Conservation (phyloP, 1,140 invertebrate genomes). For the Drosophila pseudoananassae region DNA sequence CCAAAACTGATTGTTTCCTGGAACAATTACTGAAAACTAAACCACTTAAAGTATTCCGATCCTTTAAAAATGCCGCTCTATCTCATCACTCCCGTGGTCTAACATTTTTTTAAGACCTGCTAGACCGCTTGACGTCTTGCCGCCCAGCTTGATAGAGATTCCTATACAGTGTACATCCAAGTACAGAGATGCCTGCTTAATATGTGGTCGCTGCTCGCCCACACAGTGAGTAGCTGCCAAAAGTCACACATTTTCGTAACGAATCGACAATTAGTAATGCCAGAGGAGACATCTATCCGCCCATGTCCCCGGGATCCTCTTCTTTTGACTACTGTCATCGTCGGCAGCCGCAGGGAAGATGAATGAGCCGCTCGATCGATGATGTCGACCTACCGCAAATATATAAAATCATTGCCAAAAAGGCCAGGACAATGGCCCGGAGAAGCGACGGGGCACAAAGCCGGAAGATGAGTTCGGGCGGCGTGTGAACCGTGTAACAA, state of each 20-base stretch:
- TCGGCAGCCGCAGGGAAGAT: conserved; percentile 54
- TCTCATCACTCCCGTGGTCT: neutral
- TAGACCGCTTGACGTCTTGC: conserved; percentile 40
- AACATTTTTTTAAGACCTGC: neutral
- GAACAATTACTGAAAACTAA: neutral
- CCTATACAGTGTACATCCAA: conserved; percentile 14
- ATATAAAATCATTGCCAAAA: conserved; percentile 59
- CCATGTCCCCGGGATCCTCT: conserved; percentile 11
- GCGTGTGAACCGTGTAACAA: conserved; percentile 83
- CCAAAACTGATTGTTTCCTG: conserved; percentile 1
- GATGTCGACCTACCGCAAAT: conserved; percentile 80
- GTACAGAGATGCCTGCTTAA: conserved; percentile 20
- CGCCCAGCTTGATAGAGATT: conserved; percentile 19
- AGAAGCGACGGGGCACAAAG: conserved; percentile 30
- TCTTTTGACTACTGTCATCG: conserved; percentile 34
- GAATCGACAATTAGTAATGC: conserved; percentile 78
- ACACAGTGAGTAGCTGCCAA: conserved; percentile 59
- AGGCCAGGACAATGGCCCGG: conserved; percentile 1
- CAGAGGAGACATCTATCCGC: conserved; percentile 51
- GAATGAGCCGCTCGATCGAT: conserved; percentile 71
- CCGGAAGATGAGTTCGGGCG: conserved; percentile 61
- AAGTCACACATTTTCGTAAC: conserved; percentile 78
- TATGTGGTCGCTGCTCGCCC: conserved; percentile 62
- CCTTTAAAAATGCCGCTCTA: conserved; percentile 21
- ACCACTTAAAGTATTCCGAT: conserved; percentile 1